Evolutionary conservation across 2,797 vertebrate genomes (phyloP).

Genomic region (Cygnus olor): DNA sequence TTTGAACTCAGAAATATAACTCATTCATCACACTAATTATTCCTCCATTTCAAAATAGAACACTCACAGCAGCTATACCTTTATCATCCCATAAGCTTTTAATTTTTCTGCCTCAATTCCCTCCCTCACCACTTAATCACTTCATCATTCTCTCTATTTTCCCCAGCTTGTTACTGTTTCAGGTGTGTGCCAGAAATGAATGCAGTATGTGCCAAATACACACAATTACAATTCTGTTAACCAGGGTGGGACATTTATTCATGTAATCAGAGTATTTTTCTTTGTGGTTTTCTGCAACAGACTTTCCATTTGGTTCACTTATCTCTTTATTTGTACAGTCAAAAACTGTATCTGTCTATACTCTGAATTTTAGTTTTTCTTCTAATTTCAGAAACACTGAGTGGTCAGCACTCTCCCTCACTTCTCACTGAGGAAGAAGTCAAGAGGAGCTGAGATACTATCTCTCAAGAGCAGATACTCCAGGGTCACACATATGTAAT

Average conservation of each 20-base stretch:
- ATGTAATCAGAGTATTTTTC: not conserved
- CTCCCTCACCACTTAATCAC: not conserved
- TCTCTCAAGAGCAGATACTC: not conserved
- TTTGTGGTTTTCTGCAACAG: not conserved
- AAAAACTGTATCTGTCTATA: not conserved
- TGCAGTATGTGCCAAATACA: not conserved
- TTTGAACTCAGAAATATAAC: not conserved
- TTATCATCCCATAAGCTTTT: not conserved
- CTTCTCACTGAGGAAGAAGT: not conserved
- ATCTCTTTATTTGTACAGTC: not conserved
- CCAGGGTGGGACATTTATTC: not conserved
- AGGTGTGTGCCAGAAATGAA: not conserved
- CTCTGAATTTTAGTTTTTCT: not conserved
- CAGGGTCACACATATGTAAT: not conserved
- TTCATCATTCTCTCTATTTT: not conserved
- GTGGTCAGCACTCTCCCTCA: not conserved
- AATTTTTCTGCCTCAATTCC: not conserved
- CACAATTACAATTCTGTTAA: not conserved
- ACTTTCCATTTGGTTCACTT: not conserved
- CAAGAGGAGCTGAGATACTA: not conserved
- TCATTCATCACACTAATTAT: not conserved
- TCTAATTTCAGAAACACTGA: not conserved
- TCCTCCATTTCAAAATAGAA: not conserved
- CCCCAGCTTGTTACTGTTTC: not conserved
- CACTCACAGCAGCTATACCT: not conserved